Base-by-base conservation (phyloP, 2,888 invertebrate genomes). In the Mongoloraphidia duomilia region DNA sequence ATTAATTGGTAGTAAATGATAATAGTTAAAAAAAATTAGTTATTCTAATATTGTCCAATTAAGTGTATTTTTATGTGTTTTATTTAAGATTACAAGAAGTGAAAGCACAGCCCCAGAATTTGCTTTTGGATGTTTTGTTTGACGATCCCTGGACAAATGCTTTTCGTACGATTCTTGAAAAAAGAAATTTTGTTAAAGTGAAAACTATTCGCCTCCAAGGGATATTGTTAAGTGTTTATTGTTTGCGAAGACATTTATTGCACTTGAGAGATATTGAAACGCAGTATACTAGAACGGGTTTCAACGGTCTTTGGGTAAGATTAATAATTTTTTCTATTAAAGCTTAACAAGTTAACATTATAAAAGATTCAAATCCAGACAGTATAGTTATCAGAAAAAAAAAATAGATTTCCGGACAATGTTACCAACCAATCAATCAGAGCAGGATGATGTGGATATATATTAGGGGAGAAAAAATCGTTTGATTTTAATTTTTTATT, bases 271-370 rank as follows among this genome's bases (percentile, higher is more conserved):
- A 88, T 60, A 79, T 95, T 48, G 91, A 94, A 65, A 80, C 86
- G 2, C 84, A 87, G 61, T 88, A 84, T 58, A 93, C 93, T 0
- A 82, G 84, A 59, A 92, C 94, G 49, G 95, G 95, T 2, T 75
- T 94, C 52, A 85, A 85, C 34, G 95, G 94, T 49, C 80, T 90
- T 70, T 94, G 93, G 94, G 91, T 90, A 71, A 75, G 82, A 66
- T 17, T 46, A 14, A 46, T 38, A 38, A 5, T n/a, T n/a, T 38
- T 38, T 38, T 38, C 4, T 38, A n/a, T 8, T 5, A 5, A 38
- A 1, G 8, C 5, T 3, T 8, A 3, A 8, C 3, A 8, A 13
- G 38, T 8, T 38, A 6, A 8, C 8, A n/a, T n/a, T n/a, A n/a
- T n/a, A n/a, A n/a, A n/a, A n/a, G n/a, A n/a, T n/a, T n/a, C n/a